Conservation (phyloP, 2,797 vertebrate genomes). For the Philypnodon macrostomus region DNA sequence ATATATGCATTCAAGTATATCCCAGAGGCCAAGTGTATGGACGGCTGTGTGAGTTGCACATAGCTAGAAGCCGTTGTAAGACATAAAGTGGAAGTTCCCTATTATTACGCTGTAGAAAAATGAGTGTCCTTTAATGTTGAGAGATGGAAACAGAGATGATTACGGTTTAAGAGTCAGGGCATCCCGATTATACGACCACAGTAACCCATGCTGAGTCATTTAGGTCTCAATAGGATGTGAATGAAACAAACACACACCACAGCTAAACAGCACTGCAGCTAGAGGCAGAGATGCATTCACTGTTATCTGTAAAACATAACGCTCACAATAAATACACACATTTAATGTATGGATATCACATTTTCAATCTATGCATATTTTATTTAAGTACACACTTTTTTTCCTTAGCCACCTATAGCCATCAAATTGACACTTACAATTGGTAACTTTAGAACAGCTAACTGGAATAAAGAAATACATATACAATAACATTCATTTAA, state of each 20-base stretch:
- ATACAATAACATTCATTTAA: no score
- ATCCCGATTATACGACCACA: constrained; percentile 71
- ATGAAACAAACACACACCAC: constrained; percentile 32
- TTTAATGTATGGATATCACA: no score
- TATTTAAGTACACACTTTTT: no score
- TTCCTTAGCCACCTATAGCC: no score
- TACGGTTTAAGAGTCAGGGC: constrained; percentile 66
- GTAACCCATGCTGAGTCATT: constrained; percentile 69
- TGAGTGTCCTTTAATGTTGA: constrained; percentile 69
- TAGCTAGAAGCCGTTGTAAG: constrained; percentile 62
- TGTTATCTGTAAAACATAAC: no score
- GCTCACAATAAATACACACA: no score
- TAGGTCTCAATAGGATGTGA: constrained; percentile 60
- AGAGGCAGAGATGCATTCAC: constrained; percentile 2
- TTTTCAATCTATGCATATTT: no score
- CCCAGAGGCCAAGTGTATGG: constrained; percentile 36
- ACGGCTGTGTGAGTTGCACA: constrained; percentile 63
- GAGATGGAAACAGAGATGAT: constrained; percentile 73
- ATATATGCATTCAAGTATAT: background rate
- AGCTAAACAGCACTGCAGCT: constrained; percentile 3
- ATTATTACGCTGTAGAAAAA: constrained; percentile 72
- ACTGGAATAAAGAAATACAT: no score
- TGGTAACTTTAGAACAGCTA: no score
- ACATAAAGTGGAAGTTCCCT: constrained; percentile 62
- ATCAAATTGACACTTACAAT: no score